Conservation (phyloP, 1,140 invertebrate species). For the Zaprionus ghesquierei region DNA sequence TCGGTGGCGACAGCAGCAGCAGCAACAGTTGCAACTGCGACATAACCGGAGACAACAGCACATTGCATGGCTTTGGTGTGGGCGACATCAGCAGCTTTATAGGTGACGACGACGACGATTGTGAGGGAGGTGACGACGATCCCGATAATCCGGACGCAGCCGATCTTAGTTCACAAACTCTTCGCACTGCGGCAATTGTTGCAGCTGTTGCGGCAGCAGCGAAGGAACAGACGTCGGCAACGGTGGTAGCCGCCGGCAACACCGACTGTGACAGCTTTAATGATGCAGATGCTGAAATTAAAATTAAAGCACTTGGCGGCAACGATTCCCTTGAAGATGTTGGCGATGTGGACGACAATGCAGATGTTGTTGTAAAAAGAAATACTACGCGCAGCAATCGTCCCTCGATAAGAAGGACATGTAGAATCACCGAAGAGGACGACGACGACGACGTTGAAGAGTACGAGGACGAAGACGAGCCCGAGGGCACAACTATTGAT, state of each 20-base stretch:
- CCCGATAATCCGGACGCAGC: slow-evolving; percentile 32
- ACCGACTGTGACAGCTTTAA: slow-evolving; percentile 67
- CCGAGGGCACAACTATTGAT: slow-evolving; percentile 55
- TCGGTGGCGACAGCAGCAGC: slow-evolving; percentile 73
- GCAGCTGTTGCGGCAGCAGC: slow-evolving; percentile 66
- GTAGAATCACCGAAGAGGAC: slow-evolving; percentile 70
- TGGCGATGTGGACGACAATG: slow-evolving; percentile 68
- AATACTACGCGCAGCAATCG: slow-evolving; percentile 62
- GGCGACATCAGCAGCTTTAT: slow-evolving; percentile 74
- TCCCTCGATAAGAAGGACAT: slow-evolving; percentile 69
- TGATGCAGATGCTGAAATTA: slow-evolving; percentile 48
- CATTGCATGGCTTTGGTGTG: slow-evolving; percentile 70
- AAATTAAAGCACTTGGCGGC: slow-evolving; percentile 34
- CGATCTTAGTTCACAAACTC: slow-evolving; percentile 66
- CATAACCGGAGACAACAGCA: slow-evolving; percentile 77
- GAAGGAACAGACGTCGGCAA: slow-evolving; percentile 45
- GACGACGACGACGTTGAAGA: slow-evolving; percentile 41
- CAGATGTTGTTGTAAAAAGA: slow-evolving; percentile 67
- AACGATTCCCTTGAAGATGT: slow-evolving; percentile 73
- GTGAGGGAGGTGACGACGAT: slow-evolving; percentile 46
- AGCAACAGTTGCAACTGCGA: slow-evolving; percentile 80
- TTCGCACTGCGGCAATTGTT: slow-evolving; percentile 66
- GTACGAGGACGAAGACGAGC: slow-evolving; percentile 49
- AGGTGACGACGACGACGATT: slow-evolving; percentile 67
- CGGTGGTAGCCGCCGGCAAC: slow-evolving; percentile 24